Percentiles rank a stretch among this genome's conserved stretches.
Conservation (phyloP, 2,797 vertebrate genomes). For the Arnoldichthys spilopterus region DNA sequence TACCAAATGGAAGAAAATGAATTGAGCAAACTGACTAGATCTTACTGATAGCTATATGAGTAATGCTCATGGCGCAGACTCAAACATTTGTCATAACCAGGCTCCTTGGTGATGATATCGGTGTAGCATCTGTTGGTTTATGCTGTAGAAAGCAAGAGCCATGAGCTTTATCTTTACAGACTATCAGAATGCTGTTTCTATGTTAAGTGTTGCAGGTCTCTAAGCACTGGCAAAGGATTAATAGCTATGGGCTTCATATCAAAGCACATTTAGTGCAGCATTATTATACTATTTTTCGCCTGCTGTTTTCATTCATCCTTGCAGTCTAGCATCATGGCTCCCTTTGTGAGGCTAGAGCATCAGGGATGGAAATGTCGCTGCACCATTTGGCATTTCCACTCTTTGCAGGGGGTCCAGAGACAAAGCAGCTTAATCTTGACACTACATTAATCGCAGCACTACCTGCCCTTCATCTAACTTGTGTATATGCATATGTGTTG, state of each 20-base stretch:
- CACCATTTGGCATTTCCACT: conserved; percentile 65
- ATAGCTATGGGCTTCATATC: neutral
- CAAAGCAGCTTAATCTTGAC: conserved; percentile 57
- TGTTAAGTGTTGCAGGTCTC: neutral
- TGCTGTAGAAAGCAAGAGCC: neutral
- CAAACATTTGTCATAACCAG: neutral
- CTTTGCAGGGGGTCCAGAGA: conserved; percentile 61
- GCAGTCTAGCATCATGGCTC: conserved; percentile 26
- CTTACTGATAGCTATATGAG: conserved; percentile 1
- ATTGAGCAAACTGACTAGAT: neutral
- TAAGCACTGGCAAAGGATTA: neutral
- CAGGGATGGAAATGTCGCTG: conserved; percentile 58
- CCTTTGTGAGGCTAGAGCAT: conserved; percentile 34
- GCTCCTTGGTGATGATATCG: neutral
- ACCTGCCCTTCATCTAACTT: conserved; percentile 37
- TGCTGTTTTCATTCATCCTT: conserved; percentile 29
- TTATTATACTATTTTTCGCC: conserved; percentile 2
- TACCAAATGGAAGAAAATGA: neutral
- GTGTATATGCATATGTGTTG: conserved; percentile 32
- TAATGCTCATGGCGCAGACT: neutral
- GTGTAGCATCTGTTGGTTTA: neutral
- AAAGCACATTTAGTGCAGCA: neutral
- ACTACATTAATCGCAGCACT: conserved; percentile 41
- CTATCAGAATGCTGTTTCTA: neutral
- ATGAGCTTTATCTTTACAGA: neutral